Evolutionary conservation across 1,140 invertebrate genomes (phyloP), one percentile per base, ranked within the genome.

Genomic region (Trachymyrmex septentrionalis): DNA sequence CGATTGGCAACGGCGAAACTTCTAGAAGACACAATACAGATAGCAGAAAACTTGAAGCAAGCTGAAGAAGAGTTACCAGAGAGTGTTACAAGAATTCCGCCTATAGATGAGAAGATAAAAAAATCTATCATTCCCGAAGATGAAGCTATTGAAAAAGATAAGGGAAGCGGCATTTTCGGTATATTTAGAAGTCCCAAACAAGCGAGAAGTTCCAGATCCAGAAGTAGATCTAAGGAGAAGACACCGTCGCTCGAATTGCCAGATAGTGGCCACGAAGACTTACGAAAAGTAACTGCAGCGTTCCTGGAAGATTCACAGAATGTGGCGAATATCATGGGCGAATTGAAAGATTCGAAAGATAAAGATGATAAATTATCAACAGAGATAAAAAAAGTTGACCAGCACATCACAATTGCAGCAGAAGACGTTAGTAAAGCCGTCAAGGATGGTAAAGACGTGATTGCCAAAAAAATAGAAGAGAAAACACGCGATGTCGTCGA

Each of bases 121-220:
- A 88, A 82, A 61, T 30, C 80, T 21, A 12, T 69, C 12, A 82
- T 67, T 27, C 34, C 73, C 0, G 88, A 87, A 9, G 71, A 50
- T 27, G 88, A 82, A 14, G 2, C 9, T 9, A 66, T 21, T 59
- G 90, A 92, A 44, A 92, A 91, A 50, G 92, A 94, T 50, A 94
- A 91, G 73, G 57, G 86, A 1, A 69, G 76, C 16, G 82, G 90
- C 7, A 91, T 95, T 14, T 94, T 95, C 19, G 90, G 92, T 19
- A 94, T 92, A 38, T 95, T 95, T 14, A 93, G 86, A 73, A 94
- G 93, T 85, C 94, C 95, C 0, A 95, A 93, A 88, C 69, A 92
- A 19, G 87, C 87, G 21, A 85, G 73, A 6, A 92, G 91, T n/a
- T 94, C 92, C 30, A 86, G 91, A 44, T 94, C 92, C n/a, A 86